Conservation (phyloP, 2,113 vertebrate genomes). For the Elaphurus davidianus region DNA sequence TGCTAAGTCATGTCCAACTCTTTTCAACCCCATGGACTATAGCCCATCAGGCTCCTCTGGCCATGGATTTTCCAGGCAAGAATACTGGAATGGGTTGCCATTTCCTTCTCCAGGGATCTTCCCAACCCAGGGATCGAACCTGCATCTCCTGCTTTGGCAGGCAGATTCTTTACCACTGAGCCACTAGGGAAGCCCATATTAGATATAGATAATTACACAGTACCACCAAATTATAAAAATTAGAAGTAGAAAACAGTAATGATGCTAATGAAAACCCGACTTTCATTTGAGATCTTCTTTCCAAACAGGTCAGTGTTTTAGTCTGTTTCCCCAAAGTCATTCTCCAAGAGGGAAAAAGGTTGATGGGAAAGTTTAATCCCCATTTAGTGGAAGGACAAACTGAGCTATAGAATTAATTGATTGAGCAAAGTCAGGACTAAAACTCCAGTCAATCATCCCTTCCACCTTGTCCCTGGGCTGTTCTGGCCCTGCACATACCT, state of each 20-base stretch:
- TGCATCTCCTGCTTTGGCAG: neutral
- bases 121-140: neutral
- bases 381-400: neutral
- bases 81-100: neutral
- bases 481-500: neutral
- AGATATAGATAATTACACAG: conserved; percentile 33
- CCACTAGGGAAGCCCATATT: neutral
- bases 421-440: neutral
- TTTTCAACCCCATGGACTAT: neutral
- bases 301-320: neutral
- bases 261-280: conserved; percentile 44
- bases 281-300: conserved; percentile 27
- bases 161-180: neutral
- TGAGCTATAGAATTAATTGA: neutral
- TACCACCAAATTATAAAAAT: conserved; percentile 62
- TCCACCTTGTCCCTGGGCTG: neutral
- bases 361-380: neutral
- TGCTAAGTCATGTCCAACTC: neutral
- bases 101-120: neutral
- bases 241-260: conserved; percentile 39
- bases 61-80: neutral
- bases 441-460: neutral
- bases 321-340: neutral
- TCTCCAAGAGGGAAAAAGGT: neutral
- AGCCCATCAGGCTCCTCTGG: neutral